Percentiles rank a stretch among this genome's conserved stretches.
Evolutionary conservation across 1,140 invertebrate species (phyloP).

Genomic region (Gyrodactylus bullatarudis): DNA sequence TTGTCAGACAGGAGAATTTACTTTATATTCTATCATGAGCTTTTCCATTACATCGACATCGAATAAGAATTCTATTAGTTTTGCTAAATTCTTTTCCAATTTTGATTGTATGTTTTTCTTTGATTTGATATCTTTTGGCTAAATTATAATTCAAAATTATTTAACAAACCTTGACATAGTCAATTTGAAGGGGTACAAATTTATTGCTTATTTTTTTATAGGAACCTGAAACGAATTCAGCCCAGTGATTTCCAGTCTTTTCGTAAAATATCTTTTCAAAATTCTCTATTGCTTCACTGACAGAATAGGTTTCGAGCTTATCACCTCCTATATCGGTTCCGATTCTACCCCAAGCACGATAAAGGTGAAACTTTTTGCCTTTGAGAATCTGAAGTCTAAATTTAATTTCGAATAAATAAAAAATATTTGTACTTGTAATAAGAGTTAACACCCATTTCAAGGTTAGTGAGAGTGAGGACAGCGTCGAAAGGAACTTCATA

Average conservation of each 20-base stretch:
- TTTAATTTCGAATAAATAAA: slow-evolving; percentile 6
- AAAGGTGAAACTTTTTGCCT: slow-evolving; percentile 8
- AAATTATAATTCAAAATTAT: neutral
- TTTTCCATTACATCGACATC: slow-evolving; percentile 62
- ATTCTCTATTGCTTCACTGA: slow-evolving; percentile 19
- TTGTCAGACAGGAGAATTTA: too few relatives aligned
- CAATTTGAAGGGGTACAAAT: slow-evolving; percentile 58
- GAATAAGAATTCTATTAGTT: slow-evolving; percentile 50
- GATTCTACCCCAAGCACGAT: slow-evolving; percentile 67
- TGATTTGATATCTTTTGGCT: neutral
- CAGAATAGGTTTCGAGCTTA: slow-evolving; percentile 30
- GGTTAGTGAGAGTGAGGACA: slow-evolving; percentile 46
- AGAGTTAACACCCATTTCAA: slow-evolving; percentile 51
- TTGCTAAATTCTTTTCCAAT: slow-evolving; percentile 38
- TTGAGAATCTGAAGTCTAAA: slow-evolving; percentile 4
- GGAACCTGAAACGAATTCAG: slow-evolving; percentile 21
- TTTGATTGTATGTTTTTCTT: slow-evolving; percentile 25
- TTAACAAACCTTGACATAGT: slow-evolving; percentile 41
- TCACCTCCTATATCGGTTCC: slow-evolving; percentile 50
- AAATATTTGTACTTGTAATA: slow-evolving; percentile 45
- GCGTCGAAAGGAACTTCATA: slow-evolving; percentile 29
- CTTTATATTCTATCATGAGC: slow-evolving; percentile 64
- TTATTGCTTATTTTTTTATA: slow-evolving; percentile 44
- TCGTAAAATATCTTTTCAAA: slow-evolving; percentile 41
- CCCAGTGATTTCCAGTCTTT: slow-evolving; percentile 50